Evolutionary conservation across 2,113 vertebrate species (phyloP).

Genomic region (Verasper variegatus): DNA sequence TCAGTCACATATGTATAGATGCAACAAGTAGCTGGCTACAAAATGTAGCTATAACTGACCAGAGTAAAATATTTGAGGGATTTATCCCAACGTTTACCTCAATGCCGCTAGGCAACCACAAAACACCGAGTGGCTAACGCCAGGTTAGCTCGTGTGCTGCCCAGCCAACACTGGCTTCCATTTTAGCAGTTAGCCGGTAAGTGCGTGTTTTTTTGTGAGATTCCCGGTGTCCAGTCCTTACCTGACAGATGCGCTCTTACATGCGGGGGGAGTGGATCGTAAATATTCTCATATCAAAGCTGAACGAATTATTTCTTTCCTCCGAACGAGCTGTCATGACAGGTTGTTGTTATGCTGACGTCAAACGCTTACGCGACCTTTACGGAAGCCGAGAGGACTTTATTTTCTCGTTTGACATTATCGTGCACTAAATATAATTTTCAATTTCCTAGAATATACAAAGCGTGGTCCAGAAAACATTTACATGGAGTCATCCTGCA

Average conservation of each 20-base stretch:
- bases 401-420: background rate
- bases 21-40: background rate
- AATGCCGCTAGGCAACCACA: slow-evolving; percentile 4
- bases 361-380: slow-evolving; percentile 45
- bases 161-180: background rate
- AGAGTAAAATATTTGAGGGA: background rate
- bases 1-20: accelerated
- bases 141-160: slow-evolving; percentile 56
- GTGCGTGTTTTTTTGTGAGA: background rate
- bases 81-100: slow-evolving; percentile 14
- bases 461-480: too few relatives aligned
- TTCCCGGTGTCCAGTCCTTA: slow-evolving; percentile 1
- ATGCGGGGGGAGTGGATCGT: slow-evolving; percentile 32
- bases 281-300: slow-evolving; percentile 32
- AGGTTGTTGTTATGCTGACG: slow-evolving; percentile 81
- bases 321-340: slow-evolving; percentile 65
- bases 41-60: background rate
- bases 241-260: slow-evolving; percentile 51
- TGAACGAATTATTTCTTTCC: slow-evolving; percentile 37
- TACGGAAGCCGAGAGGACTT: slow-evolving; percentile 65
- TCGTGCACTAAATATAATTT: background rate
- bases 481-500: too few relatives aligned
- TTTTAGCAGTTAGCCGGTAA: background rate
- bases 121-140: slow-evolving; percentile 48
- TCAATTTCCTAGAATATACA: background rate